Percentiles rank a stretch among this genome's conserved stretches.
Conservation (phyloP, 2,797 vertebrate species). For the Phyllotis vaccarum region DNA sequence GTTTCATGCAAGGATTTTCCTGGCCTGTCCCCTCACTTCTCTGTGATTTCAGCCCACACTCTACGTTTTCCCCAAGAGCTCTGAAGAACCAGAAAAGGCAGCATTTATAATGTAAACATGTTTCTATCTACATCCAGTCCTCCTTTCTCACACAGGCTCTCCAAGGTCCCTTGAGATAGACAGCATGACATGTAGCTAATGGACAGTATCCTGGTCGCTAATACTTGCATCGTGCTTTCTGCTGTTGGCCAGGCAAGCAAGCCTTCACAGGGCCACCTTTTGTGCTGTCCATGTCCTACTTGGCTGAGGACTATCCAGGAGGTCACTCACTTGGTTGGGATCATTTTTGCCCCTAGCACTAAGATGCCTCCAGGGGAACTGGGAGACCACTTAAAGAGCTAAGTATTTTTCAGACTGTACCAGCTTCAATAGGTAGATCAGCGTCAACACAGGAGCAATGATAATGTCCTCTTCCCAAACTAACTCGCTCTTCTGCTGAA, state of each 20-base stretch:
- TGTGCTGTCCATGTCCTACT: background rate
- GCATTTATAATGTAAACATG: background rate
- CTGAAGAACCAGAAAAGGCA: background rate
- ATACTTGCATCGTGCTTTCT: background rate
- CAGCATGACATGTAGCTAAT: background rate
- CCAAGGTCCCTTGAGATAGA: background rate
- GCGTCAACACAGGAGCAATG: background rate
- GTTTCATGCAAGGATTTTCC: background rate
- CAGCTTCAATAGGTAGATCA: background rate
- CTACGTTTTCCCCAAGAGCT: background rate
- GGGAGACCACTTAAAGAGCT: background rate
- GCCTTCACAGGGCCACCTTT: background rate
- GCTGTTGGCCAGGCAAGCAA: background rate
- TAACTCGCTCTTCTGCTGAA: background rate
- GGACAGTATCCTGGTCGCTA: background rate
- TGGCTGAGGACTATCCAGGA: rapidly evolving
- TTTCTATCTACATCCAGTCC: background rate
- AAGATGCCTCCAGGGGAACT: background rate
- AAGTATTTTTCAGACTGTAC: background rate
- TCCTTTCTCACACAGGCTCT: background rate
- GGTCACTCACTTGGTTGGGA: background rate
- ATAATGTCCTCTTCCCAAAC: background rate
- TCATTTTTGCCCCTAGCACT: background rate
- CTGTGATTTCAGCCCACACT: background rate
- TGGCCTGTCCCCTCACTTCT: background rate